phyloP scores from a whole-genome alignment of 64 coral and sea anemone species.

The Trachythela sp. region DNA sequence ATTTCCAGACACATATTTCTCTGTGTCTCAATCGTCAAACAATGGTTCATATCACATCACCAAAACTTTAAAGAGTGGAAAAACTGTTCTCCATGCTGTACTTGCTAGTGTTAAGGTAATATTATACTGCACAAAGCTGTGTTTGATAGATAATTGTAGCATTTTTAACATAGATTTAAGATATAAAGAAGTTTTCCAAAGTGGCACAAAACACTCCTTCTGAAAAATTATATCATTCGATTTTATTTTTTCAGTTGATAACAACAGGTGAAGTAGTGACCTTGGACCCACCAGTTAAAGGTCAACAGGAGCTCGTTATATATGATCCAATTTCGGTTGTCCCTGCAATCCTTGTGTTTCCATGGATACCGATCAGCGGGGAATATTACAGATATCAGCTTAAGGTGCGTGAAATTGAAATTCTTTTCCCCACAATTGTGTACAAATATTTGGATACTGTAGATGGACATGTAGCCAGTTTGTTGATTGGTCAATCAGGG shows the following conservation, averaged over 20 bases:
- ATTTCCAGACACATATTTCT: slow-evolving; percentile 55
- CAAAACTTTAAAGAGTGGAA: slow-evolving; percentile 70
- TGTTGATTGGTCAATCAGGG: too few species aligned
- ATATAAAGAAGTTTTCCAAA: too few species aligned
- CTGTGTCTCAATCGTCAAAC: slow-evolving; percentile 56
- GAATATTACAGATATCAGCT: slow-evolving; percentile 78
- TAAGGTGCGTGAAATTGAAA: slow-evolving; percentile 54
- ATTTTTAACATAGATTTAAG: too few species aligned
- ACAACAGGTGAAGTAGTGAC: background rate
- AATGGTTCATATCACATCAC: slow-evolving; percentile 83
- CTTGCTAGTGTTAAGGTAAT: slow-evolving; percentile 71
- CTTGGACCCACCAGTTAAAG: slow-evolving; percentile 63
- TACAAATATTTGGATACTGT: too few species aligned
- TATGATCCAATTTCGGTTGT: slow-evolving; percentile 76
- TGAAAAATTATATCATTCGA: background rate
- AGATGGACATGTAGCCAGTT: too few species aligned
- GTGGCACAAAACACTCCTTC: background rate
- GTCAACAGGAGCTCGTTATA: slow-evolving; percentile 85
- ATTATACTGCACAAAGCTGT: background rate
- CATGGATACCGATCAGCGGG: slow-evolving; percentile 66
- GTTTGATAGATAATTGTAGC: background rate
- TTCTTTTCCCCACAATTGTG: too few species aligned
- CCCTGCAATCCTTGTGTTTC: slow-evolving; percentile 78
- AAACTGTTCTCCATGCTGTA: slow-evolving; percentile 60
- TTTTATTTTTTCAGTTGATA: background rate